Evolutionary conservation across 2,888 invertebrate species (phyloP).

Genomic region (Polydrusus cervinus): DNA sequence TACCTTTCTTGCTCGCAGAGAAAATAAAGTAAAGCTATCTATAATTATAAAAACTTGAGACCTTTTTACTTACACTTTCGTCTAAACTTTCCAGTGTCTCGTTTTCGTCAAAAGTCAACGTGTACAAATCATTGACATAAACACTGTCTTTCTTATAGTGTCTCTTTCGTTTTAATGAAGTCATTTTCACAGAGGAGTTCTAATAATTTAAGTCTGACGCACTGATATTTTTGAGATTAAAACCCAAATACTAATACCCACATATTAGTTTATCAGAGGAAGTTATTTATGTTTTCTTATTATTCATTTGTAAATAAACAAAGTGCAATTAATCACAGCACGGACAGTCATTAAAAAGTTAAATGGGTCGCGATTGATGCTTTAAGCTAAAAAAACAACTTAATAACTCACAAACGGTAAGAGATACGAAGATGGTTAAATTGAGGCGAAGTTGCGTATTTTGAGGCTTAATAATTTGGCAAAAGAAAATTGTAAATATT

Average conservation of each 20-base stretch:
- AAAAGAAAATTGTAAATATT: too few species aligned
- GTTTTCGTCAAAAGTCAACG: conserved; percentile 88
- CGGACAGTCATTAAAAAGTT: too few species aligned
- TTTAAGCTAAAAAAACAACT: too few species aligned
- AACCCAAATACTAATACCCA: conserved; percentile 16
- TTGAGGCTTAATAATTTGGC: too few species aligned
- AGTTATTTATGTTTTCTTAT: neutral
- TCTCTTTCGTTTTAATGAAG: conserved; percentile 74
- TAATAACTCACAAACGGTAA: too few species aligned
- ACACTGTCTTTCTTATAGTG: conserved; percentile 92
- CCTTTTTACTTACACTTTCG: conserved; percentile 75
- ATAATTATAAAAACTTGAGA: too few species aligned
- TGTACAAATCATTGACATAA: conserved; percentile 88
- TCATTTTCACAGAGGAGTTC: conserved; percentile 58
- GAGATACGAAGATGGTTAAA: too few species aligned
- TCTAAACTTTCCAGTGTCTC: conserved; percentile 84
- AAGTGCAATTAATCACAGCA: neutral
- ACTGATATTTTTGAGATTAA: conserved; percentile 12
- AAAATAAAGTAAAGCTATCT: too few species aligned
- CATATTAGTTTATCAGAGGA: conserved; percentile 1
- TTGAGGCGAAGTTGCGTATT: too few species aligned
- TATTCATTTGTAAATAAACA: conserved; percentile 1
- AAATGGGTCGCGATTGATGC: too few species aligned
- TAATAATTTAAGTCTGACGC: conserved; percentile 2
- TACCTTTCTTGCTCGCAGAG: too few species aligned